phyloP scores from a whole-genome alignment of 1,140 invertebrate species.

The Brachionus manjavacas region DNA sequence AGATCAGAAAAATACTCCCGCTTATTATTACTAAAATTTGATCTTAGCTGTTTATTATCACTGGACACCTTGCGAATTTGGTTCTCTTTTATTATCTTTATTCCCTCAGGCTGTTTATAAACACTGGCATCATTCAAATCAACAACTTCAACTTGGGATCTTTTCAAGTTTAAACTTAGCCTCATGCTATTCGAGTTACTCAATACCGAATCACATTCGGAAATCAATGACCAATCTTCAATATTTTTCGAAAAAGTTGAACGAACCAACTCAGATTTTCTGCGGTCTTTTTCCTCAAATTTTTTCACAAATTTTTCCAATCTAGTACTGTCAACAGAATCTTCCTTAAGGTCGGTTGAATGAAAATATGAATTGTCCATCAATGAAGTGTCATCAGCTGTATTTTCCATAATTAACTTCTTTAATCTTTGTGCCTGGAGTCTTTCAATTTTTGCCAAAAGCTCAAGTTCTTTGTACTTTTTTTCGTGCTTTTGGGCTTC shows the following conservation, averaged over 20 bases:
- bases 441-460: constrained; percentile 26
- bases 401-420: constrained; percentile 9
- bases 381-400: not conserved
- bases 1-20: not conserved
- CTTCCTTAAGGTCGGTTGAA: not conserved
- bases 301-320: not conserved
- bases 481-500: constrained; percentile 38
- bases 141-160: constrained; percentile 14
- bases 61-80: not conserved
- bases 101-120: not conserved
- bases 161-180: not conserved
- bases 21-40: not conserved
- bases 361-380: constrained; percentile 22
- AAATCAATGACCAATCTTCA: constrained; percentile 8
- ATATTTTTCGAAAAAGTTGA: constrained; percentile 1
- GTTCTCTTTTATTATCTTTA: constrained; percentile 23
- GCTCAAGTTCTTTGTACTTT: constrained; percentile 10
- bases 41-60: not conserved
- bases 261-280: not conserved
- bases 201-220: constrained; percentile 4
- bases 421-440: not conserved
- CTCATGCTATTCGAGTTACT: not conserved
- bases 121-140: constrained; percentile 27
- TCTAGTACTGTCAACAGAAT: not conserved
- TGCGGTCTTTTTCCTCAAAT: not conserved